Evolutionary conservation across 1,140 invertebrate species (phyloP), one percentile per base, ranked within the genome.

Genomic region (Drosophila fuyamai): DNA sequence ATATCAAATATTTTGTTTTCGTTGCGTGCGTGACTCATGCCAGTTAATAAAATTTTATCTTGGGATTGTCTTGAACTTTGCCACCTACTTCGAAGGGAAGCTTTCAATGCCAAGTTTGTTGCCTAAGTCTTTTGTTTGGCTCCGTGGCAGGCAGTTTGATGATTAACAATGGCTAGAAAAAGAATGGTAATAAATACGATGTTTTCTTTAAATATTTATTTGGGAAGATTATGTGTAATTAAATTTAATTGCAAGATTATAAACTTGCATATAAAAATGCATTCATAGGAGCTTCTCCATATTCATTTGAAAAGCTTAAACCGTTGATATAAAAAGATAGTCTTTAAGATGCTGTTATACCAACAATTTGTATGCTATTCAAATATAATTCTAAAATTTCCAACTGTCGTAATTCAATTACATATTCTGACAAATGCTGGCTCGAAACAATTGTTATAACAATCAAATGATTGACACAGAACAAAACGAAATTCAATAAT

Each of bases 91-190:
- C 9, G 23, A 48, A 56, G 56, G 47, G 47, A 63, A 40, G 60
- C 23, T 73, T 73, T 82, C 61, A 65, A 32, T 68, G 57, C 38
- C 61, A 80, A 79, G 83, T 89, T 84, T 68, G 89, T 79, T 82
- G 68, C 73, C 76, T 76, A 78, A 91, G 83, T 88, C 81, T 88
- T 88, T 91, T 74, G 71, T 65, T 68, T 61, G 48, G 40, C 44
- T 38, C 27, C 23, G 41, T 48, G 43, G 27, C 27, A 70, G 16
- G 23, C 43, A 32, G n/a, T 4, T 44, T 43, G 23, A 4, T 58
- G 13, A 32, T 51, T 71, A 57, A 70, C 29, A 70, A 71, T 70
- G 65, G 36, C 13, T 2, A 29, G n/a, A 5, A 27, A 23, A 51
- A 50, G 44, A 35, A 29, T 54, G 13, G 18, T 27, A 18, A 14